Base-by-base conservation (phyloP, 2,888 invertebrate species). In the Caenorhabditis zanzibari region DNA sequence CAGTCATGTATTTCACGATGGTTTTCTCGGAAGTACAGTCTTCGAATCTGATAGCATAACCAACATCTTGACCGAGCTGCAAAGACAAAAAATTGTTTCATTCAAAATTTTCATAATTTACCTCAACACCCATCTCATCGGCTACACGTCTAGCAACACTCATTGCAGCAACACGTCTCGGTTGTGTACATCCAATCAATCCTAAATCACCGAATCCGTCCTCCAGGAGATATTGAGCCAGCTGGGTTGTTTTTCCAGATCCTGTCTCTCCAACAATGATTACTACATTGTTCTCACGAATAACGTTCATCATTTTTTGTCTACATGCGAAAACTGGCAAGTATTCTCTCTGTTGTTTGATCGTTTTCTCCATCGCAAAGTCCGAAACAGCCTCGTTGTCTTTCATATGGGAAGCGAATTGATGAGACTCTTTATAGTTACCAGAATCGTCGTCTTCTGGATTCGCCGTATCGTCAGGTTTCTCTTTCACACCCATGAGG, bases 21-120 rank as follows among this genome's bases (percentile, higher is more conserved):
- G 94, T 94, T 83, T 93, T 93, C 91, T 94, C 92, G 24, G 91
- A 88, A 0, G 99, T 99, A 93, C 98, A 98, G 93, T 99, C 99
- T 93, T 99, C 99, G 94, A 99, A 99, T 91, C 99, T 96, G 92
- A 99, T 99, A 24, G 98, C 97, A 93, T 99, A 99, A 16, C 99
- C 99, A 10, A 99, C 88, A 68, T 92, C 91, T 72, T 92, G 88
- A 9, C 92, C 92, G 9, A 91, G 75, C 84, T 86, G 68, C 24
- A 74, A 69, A 63, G 24, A 63, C 6, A 47, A 19, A 22, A 24
- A 44, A 35, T 44, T 19, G 22, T 54, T 56, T 24, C 7, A 9
- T 52, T 12, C 24, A 3, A 24, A 49, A n/a, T 0, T n/a, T 58
- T 24, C 9, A 1, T 16, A 10, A 47, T 32, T n/a, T 14, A 83